Conservation (phyloP, 2,888 invertebrate species). For the Trichacis sp. region DNA sequence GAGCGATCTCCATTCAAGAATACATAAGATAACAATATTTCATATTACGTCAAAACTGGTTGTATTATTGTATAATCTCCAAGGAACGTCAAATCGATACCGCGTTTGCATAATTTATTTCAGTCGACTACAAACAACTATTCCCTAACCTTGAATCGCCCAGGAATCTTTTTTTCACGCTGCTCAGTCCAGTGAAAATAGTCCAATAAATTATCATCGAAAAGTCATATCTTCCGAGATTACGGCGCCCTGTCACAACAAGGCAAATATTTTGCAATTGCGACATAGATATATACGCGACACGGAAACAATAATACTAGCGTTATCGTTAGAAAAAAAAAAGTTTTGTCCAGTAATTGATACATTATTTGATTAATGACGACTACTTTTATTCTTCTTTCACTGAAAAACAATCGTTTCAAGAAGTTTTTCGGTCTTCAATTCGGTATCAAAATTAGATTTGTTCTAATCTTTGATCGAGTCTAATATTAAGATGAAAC, state of each 20-base stretch:
- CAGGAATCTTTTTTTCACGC: conserved; percentile 7
- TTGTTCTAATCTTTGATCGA: too few relatives aligned
- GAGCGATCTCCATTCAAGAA: neutral
- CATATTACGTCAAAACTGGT: conserved; percentile 2
- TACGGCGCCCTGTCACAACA: neutral
- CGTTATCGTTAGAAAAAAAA: neutral
- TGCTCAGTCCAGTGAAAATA: neutral
- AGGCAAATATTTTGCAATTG: neutral
- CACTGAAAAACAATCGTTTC: too few relatives aligned
- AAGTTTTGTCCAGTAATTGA: neutral
- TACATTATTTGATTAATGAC: too few relatives aligned
- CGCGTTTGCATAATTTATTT: conserved; percentile 33
- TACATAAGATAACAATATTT: neutral
- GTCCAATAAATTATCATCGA: neutral
- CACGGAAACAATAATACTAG: neutral
- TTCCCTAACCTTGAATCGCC: conserved; percentile 18
- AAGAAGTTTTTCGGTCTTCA: too few relatives aligned
- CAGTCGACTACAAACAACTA: conserved; percentile 32
- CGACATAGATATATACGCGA: neutral
- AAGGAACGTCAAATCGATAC: conserved; percentile 12
- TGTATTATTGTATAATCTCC: conserved; percentile 16
- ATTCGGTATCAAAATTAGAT: too few relatives aligned
- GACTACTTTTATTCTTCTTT: too few relatives aligned
- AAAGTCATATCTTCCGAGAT: neutral
- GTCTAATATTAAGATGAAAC: too few relatives aligned